These are phyloP conservation scores for Tyria jacobaeae DNA, from an alignment of 2,888 invertebrate species.

Conservation along the genomic window DNA sequence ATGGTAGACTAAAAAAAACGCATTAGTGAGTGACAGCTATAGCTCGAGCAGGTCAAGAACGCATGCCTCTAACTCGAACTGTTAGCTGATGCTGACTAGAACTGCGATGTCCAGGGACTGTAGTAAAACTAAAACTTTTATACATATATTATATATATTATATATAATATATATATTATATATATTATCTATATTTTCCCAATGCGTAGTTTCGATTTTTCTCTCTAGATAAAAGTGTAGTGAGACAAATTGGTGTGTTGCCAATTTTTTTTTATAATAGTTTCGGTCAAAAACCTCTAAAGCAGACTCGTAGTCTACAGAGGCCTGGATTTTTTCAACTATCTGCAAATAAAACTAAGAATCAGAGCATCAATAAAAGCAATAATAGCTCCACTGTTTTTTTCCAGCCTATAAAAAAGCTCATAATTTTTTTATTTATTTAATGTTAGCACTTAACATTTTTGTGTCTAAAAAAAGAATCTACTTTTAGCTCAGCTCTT, in stretches of 20 bases:
- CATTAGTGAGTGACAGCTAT: too few relatives aligned
- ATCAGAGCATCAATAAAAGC: conserved; percentile 34
- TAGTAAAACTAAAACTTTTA: too few relatives aligned
- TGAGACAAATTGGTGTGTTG: conserved; percentile 49
- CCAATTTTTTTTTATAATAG: conserved; percentile 53
- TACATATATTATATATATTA: too few relatives aligned
- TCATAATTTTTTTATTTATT: too few relatives aligned
- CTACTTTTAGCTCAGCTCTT: too few relatives aligned
- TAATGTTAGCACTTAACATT: background rate
- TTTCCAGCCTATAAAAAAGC: background rate
- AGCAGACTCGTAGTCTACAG: conserved; percentile 50
- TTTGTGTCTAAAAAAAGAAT: background rate
- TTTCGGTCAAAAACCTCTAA: conserved; percentile 57
- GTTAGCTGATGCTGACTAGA: too few relatives aligned
- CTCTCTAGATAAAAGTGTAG: conserved; percentile 39
- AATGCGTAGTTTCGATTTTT: conserved; percentile 27
- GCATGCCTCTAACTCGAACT: too few relatives aligned
- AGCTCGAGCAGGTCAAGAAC: too few relatives aligned
- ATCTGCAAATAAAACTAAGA: conserved; percentile 26
- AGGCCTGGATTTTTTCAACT: conserved; percentile 29
- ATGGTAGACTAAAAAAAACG: too few relatives aligned
- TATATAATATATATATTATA: too few relatives aligned
- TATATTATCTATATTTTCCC: conserved; percentile 18
- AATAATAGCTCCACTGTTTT: conserved; percentile 22
- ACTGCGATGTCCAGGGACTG: too few relatives aligned